Evolutionary conservation across 2,888 invertebrate species (phyloP), one percentile per base, ranked within the genome.

Genomic region (Keiferia lycopersicella): DNA sequence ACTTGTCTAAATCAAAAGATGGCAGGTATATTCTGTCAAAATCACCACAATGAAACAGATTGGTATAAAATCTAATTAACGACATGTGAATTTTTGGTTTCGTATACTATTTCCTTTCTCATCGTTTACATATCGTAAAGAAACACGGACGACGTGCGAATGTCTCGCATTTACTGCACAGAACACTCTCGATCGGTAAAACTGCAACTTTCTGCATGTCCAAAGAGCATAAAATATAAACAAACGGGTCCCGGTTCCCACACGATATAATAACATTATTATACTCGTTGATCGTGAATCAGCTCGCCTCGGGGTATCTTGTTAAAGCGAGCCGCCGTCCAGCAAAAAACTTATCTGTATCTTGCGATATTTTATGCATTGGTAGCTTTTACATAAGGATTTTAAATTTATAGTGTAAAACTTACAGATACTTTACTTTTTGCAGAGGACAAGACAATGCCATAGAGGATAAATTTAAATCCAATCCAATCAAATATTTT

Each of bases 241-340:
- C 57, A 57, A 58, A 58, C 58, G 39, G 58, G 58, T 58, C 61
- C 18, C 12, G 34, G 62, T 62, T 62, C 62, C 53, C 62, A 62
- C 62, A 48, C 38, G 45, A 16, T 26, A 57, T 62, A 62, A 62
- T 62, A 62, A 57, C 57, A 34, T 62, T 62, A 62, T 62, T 62
- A 62, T 16, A 56, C 22, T 39, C 39, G 16, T 30, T 20, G 56
- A 41, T 22, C 57, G 56, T 62, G 62, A 62, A 56, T 62, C 62
- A 56, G 45, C 56, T 16, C 51, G 61, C 61, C 61, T 34, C 30
- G 12, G 56, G 62, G 22, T 18, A 45, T 30, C 60, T 60, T n/a
- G 60, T 60, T 60, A 60, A 60, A 60, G 45, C 45, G 16, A 30
- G 16, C 16, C 53, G 26, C 26, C 53, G 34, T 34, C 39, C 16